Evolutionary conservation across 2,113 vertebrate genomes (phyloP).

Genomic region (Phrynosoma blainvillii): DNA sequence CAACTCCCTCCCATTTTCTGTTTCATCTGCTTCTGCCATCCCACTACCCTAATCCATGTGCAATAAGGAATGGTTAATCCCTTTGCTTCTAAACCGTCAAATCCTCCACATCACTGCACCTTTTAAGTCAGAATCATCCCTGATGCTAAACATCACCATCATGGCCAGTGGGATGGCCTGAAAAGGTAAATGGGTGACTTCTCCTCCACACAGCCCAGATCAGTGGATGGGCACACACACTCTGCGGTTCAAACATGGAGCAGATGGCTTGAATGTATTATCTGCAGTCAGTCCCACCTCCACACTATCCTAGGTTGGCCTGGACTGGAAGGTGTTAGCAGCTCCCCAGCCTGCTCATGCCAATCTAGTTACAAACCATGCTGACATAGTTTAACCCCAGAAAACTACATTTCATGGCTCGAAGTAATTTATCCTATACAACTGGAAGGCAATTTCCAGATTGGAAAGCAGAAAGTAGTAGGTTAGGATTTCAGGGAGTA

Average conservation of each 20-base stretch:
- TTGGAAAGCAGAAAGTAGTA: background rate
- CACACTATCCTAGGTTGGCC: background rate
- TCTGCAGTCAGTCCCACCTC: background rate
- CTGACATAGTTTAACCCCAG: background rate
- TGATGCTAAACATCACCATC: background rate
- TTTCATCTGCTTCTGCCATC: background rate
- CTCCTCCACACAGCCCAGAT: background rate
- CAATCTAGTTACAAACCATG: background rate
- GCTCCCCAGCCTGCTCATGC: background rate
- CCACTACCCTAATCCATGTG: background rate
- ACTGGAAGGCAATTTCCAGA: background rate
- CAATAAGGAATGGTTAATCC: background rate
- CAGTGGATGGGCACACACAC: background rate
- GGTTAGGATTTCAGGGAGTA: background rate
- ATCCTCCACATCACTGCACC: background rate
- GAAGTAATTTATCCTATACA: background rate
- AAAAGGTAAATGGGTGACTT: background rate
- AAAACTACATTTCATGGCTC: background rate
- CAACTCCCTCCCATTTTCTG: slow-evolving; percentile 6
- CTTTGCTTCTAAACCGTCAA: background rate
- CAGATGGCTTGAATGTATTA: slow-evolving; percentile 15
- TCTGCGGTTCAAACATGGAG: background rate
- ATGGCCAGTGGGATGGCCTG: too few species aligned
- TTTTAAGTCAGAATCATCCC: background rate
- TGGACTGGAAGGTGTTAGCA: background rate